A percentile compares a stretch with the other conserved stretches of the same genome.
These are phyloP conservation scores for Aphelinus atriplicis DNA, from an alignment of 1,140 invertebrate species.

Conservation along the genomic window DNA sequence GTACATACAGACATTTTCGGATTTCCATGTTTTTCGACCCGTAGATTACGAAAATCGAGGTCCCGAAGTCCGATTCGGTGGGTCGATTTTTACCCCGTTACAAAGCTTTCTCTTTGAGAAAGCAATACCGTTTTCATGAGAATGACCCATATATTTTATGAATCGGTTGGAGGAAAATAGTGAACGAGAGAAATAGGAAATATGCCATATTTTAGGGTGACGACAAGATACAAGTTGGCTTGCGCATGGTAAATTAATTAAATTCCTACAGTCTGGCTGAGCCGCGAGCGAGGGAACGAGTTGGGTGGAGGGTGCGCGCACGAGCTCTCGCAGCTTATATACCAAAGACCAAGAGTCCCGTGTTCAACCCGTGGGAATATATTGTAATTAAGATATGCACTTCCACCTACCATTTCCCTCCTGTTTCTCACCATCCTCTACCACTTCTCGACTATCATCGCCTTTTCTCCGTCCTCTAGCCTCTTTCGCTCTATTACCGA, in stretches of 20 bases:
- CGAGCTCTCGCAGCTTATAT: conserved; percentile 7
- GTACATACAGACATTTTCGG: no score
- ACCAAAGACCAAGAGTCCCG: conserved; percentile 41
- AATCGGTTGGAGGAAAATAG: conserved; percentile 8
- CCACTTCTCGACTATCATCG: conserved; percentile 14
- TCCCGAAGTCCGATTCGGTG: no score
- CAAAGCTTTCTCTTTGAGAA: no score
- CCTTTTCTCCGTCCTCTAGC: conserved; percentile 18
- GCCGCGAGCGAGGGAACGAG: conserved; percentile 33
- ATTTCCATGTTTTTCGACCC: no score
- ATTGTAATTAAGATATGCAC: conserved; percentile 59
- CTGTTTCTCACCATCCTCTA: conserved; percentile 15
- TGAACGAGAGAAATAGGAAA: conserved; percentile 38
- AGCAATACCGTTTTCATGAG: no score
- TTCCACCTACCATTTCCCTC: conserved; percentile 48
- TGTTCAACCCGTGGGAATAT: conserved; percentile 56
- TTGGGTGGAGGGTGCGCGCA: background rate
- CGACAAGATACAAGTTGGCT: conserved; percentile 53
- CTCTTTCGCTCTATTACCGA: background rate
- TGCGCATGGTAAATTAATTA: conserved; percentile 58
- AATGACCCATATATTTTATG: no score
- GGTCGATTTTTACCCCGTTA: no score
- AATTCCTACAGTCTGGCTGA: conserved; percentile 54
- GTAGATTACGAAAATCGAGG: no score
- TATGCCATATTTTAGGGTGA: conserved; percentile 54